Evolutionary conservation across 2,888 invertebrate species (phyloP).

Genomic region (Coremacera marginata): DNA sequence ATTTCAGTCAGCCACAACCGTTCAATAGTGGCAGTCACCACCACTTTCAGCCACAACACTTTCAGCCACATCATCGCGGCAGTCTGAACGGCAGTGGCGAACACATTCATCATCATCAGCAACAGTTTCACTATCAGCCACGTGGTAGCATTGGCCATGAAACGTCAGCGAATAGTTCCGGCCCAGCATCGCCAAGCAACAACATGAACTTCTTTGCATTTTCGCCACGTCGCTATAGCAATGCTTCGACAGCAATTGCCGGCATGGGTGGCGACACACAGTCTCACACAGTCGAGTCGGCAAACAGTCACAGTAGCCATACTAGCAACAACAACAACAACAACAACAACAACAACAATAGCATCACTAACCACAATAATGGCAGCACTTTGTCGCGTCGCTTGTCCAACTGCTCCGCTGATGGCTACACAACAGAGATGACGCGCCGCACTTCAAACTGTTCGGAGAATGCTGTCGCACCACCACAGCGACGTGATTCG

Average conservation of each 20-base stretch:
- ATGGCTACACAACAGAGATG: conserved; percentile 64
- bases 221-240: conserved; percentile 74
- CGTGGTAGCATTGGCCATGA: conserved; percentile 57
- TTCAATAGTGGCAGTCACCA: not conserved
- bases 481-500: conserved; percentile 64
- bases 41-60: conserved; percentile 15
- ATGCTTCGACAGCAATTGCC: conserved; percentile 73
- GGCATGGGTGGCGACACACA: conserved; percentile 39
- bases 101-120: conserved; percentile 38
- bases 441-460: conserved; percentile 67
- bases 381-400: conserved; percentile 59
- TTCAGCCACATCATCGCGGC: conserved; percentile 24
- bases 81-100: conserved; percentile 23
- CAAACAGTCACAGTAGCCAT: not conserved
- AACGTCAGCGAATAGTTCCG: conserved; percentile 3
- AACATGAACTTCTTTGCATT: conserved; percentile 61
- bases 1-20: conserved; percentile 34
- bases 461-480: conserved; percentile 56
- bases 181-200: conserved; percentile 45
- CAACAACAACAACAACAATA: conserved; percentile 38
- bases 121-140: conserved; percentile 56
- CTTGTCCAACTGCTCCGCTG: conserved; percentile 66
- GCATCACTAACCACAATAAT: conserved; percentile 37
- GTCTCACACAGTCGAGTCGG: too few relatives aligned
- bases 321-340: conserved; percentile 36